Conservation (phyloP, 2,888 invertebrate genomes). For the Eretmocerus hayati region DNA sequence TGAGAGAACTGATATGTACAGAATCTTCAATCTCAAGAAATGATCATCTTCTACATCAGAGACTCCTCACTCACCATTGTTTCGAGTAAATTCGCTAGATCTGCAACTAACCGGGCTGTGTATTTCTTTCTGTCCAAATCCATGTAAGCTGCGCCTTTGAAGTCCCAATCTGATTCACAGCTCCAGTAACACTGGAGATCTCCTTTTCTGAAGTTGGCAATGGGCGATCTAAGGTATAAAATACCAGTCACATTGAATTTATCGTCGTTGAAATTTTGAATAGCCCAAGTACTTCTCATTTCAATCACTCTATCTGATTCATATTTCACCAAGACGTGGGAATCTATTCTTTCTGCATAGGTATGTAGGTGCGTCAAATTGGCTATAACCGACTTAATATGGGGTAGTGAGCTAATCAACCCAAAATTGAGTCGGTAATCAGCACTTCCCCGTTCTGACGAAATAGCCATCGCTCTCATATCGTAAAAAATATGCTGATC, state of each 20-base stretch:
- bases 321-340: conserved; percentile 51
- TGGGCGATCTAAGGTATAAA: conserved; percentile 61
- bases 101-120: conserved; percentile 54
- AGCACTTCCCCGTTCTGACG: conserved; percentile 42
- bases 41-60: too few species aligned
- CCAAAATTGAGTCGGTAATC: conserved; percentile 29
- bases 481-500: conserved; percentile 55
- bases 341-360: conserved; percentile 46
- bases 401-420: conserved; percentile 54
- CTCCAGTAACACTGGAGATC: conserved; percentile 61
- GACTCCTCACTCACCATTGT: conserved; percentile 57
- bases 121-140: conserved; percentile 66
- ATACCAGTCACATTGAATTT: conserved; percentile 59
- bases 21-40: too few species aligned
- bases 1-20: too few species aligned
- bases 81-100: conserved; percentile 65
- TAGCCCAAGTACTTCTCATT: conserved; percentile 64
- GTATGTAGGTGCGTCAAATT: conserved; percentile 54
- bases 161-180: conserved; percentile 56
- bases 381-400: conserved; percentile 54
- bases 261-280: conserved; percentile 52
- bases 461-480: conserved; percentile 50
- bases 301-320: conserved; percentile 62
- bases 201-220: conserved; percentile 59
- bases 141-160: conserved; percentile 63